Evolutionary conservation across 2,888 invertebrate species (phyloP).

Genomic region (Colostygia pectinataria): DNA sequence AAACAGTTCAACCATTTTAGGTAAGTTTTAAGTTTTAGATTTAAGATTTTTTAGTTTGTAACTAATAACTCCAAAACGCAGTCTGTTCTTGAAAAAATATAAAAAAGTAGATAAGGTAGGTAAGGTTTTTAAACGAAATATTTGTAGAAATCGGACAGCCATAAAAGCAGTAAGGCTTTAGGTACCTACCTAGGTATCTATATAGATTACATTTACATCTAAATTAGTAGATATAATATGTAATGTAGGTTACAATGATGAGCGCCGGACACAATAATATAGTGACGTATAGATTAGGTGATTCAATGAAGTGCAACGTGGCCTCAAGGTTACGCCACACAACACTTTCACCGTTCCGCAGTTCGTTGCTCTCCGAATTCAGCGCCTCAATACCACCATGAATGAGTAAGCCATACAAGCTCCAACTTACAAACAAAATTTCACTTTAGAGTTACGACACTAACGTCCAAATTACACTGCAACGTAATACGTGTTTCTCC

Average conservation of each 20-base stretch:
- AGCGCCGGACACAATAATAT: constrained; percentile 36
- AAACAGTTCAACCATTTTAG: too few species aligned
- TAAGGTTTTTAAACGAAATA: too few species aligned
- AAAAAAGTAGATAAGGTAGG: too few species aligned
- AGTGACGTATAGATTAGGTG: constrained; percentile 73
- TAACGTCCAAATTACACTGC: constrained; percentile 43
- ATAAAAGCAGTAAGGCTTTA: too few species aligned
- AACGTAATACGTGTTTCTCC: constrained; percentile 31
- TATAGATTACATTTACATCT: not conserved
- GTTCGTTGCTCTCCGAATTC: constrained; percentile 81
- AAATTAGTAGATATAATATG: constrained; percentile 14
- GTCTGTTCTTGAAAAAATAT: too few species aligned
- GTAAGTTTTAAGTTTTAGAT: too few species aligned
- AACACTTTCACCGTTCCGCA: constrained; percentile 75
- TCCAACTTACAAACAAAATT: constrained; percentile 43
- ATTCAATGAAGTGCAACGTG: constrained; percentile 63
- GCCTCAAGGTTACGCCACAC: constrained; percentile 80
- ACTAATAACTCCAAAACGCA: too few species aligned
- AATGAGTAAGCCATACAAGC: constrained; percentile 49
- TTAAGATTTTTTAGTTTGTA: too few species aligned
- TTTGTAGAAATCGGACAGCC: too few species aligned
- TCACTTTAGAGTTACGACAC: constrained; percentile 37
- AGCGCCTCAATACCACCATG: constrained; percentile 66
- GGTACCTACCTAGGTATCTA: too few species aligned
- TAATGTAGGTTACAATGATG: constrained; percentile 20